phyloP scores from a whole-genome alignment of 2,888 invertebrate genomes.

The Furcula furcula region DNA sequence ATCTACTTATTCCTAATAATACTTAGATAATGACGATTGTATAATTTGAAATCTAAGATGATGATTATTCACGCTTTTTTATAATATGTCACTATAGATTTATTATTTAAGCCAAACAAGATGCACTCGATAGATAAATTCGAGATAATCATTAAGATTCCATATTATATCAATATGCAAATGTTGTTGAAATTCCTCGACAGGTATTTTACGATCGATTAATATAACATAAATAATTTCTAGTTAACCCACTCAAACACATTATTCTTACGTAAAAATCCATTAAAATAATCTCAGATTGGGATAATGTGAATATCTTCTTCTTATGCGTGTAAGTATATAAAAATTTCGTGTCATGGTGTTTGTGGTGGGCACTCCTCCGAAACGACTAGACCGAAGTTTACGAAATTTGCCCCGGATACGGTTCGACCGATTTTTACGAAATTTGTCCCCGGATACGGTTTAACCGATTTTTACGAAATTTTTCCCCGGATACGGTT shows the following conservation, averaged over 20 bases:
- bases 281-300: constrained; percentile 12
- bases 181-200: constrained; percentile 13
- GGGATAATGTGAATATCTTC: constrained; percentile 16
- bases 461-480: too few relatives aligned
- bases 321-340: background rate
- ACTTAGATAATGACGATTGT: too few relatives aligned
- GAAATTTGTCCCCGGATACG: too few relatives aligned
- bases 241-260: constrained; percentile 8
- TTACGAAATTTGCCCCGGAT: too few relatives aligned
- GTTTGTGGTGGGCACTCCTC: constrained; percentile 14
- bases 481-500: too few relatives aligned
- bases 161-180: constrained; percentile 11
- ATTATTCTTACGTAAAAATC: constrained; percentile 15
- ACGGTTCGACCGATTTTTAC: too few relatives aligned
- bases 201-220: constrained; percentile 25
- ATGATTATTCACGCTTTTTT: constrained; percentile 19
- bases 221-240: constrained; percentile 20
- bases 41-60: too few relatives aligned
- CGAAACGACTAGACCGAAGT: too few relatives aligned
- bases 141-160: constrained; percentile 17
- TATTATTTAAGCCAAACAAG: constrained; percentile 10
- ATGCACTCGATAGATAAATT: constrained; percentile 23
- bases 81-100: constrained; percentile 14
- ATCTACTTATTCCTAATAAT: too few relatives aligned
- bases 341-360: constrained; percentile 3